These are phyloP conservation scores for Thryonomys swinderianus DNA, from an alignment of 2,113 vertebrate genomes.

Conservation along the genomic window DNA sequence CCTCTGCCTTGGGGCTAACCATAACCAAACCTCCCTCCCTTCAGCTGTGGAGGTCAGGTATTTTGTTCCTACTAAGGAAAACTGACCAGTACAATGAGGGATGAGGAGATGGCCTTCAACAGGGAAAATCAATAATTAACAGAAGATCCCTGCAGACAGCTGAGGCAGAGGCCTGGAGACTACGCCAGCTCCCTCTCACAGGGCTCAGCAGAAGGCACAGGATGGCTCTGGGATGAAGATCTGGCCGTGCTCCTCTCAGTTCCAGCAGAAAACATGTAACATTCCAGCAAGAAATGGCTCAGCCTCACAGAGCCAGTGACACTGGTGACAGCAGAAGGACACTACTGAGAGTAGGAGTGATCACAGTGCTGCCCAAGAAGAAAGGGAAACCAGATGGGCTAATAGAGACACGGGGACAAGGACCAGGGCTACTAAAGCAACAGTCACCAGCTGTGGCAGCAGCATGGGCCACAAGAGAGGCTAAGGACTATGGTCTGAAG, in stretches of 20 bases:
- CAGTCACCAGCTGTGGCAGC: background rate
- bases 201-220: background rate
- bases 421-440: background rate
- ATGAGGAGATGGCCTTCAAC: background rate
- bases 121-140: no score
- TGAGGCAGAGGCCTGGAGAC: background rate
- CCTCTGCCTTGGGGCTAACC: background rate
- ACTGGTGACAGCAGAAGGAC: background rate
- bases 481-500: background rate
- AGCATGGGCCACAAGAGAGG: rapidly evolving
- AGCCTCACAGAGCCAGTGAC: background rate
- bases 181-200: rapidly evolving
- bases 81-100: background rate
- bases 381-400: background rate
- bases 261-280: background rate
- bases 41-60: background rate
- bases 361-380: background rate
- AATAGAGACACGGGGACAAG: background rate
- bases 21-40: background rate
- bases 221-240: background rate
- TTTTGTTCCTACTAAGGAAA: background rate
- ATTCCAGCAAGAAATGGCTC: background rate
- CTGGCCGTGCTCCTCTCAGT: background rate
- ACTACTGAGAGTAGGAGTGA: background rate
- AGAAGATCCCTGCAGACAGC: background rate